phyloP scores from a whole-genome alignment of 1,140 invertebrate species.

The Limonius californicus region DNA sequence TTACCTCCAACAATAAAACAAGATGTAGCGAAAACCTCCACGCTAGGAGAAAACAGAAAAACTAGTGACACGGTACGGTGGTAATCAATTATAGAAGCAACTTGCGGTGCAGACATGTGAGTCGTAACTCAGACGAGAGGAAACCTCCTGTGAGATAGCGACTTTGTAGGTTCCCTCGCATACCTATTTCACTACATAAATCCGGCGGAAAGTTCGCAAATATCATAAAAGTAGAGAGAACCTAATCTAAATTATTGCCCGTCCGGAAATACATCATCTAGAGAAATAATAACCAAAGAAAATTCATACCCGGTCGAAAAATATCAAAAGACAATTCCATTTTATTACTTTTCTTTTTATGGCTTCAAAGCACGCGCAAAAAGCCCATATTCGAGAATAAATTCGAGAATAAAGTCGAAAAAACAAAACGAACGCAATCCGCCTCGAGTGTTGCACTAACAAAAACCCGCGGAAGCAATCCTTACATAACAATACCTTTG shows the following conservation, averaged over 20 bases:
- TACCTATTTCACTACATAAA: slow-evolving; percentile 8
- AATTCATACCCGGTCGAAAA: slow-evolving; percentile 8
- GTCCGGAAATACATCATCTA: slow-evolving; percentile 8
- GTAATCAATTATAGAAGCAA: slow-evolving; percentile 17
- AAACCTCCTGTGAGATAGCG: background rate
- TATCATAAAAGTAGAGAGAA: slow-evolving; percentile 12
- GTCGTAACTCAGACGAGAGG: slow-evolving; percentile 2
- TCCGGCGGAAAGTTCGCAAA: slow-evolving; percentile 6
- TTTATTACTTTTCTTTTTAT: slow-evolving; percentile 14
- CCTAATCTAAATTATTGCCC: slow-evolving; percentile 12
- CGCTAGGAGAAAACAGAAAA: slow-evolving; percentile 3
- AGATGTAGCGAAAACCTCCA: background rate
- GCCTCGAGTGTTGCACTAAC: slow-evolving; percentile 4
- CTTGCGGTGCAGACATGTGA: slow-evolving; percentile 10
- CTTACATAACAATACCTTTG: slow-evolving; percentile 11
- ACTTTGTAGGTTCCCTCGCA: slow-evolving; percentile 3
- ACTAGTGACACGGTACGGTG: slow-evolving; percentile 15
- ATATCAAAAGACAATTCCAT: slow-evolving; percentile 15
- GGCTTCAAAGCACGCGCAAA: slow-evolving; percentile 13
- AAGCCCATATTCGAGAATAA: slow-evolving; percentile 9
- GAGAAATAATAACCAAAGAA: slow-evolving; percentile 13
- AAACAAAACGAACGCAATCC: slow-evolving; percentile 13
- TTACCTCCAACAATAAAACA: slow-evolving; percentile 8
- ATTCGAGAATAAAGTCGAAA: slow-evolving; percentile 9
- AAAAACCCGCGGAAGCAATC: slow-evolving; percentile 9